phyloP scores from a whole-genome alignment of 2,113 vertebrate species.

The Herpetotheres cachinnans region DNA sequence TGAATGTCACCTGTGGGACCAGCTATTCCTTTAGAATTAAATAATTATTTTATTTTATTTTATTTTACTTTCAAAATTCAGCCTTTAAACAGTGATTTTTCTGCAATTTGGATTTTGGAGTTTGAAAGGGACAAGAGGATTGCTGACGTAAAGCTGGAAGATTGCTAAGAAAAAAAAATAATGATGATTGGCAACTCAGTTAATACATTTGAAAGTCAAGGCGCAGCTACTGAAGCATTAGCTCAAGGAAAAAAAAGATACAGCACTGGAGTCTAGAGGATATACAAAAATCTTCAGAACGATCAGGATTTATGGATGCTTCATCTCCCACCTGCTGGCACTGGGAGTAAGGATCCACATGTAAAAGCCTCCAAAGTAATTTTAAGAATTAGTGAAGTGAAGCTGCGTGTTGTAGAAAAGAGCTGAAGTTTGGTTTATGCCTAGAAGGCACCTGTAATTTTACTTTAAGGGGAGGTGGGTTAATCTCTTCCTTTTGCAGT shows the following conservation, averaged over 20 bases:
- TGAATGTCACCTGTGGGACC: not conserved
- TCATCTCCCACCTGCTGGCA: slow-evolving; percentile 28
- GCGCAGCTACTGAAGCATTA: not conserved
- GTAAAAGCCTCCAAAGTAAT: slow-evolving; percentile 27
- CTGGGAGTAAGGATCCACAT: not conserved
- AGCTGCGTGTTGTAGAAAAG: not conserved
- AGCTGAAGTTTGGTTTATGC: slow-evolving; percentile 8
- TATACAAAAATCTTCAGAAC: slow-evolving; percentile 35
- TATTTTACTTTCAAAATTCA: not conserved
- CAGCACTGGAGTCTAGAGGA: not conserved
- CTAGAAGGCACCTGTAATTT: slow-evolving; percentile 32
- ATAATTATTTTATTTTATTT: not conserved
- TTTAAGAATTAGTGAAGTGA: slow-evolving; percentile 57
- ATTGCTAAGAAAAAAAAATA: slow-evolving; percentile 22
- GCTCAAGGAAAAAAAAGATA: not conserved
- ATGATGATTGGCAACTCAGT: slow-evolving; percentile 38
- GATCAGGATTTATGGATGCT: slow-evolving; percentile 25
- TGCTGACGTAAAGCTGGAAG: slow-evolving; percentile 31
- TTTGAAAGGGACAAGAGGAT: slow-evolving; percentile 12
- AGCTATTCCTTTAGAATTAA: not conserved
- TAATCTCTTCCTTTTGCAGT: slow-evolving; percentile 4
- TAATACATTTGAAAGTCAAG: slow-evolving; percentile 53
- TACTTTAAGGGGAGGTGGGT: not conserved
- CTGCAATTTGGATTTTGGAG: not conserved
- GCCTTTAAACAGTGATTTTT: slow-evolving; percentile 1